Evolutionary conservation across 2,797 vertebrate species (phyloP), one percentile per base, ranked within the genome.

Genomic region (Pteronotus mesoamericanus): DNA sequence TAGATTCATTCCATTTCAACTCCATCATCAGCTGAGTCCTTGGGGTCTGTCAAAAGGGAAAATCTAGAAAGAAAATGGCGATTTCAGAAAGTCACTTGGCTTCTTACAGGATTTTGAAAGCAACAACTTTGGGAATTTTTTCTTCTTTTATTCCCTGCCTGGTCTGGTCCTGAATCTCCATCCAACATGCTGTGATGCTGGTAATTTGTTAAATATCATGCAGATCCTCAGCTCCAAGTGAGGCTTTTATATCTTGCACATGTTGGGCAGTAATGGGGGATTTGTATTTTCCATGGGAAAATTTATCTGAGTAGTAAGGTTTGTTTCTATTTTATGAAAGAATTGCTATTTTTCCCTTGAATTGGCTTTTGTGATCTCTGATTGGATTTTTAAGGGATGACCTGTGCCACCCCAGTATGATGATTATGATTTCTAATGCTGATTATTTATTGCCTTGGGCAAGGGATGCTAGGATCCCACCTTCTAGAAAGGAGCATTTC

Each of bases 231-330:
- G 94, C 95, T 82, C 93, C 96, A 94, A 97, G 88, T 91, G 97
- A 97, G 44, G 91, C 95, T 98, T 98, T 98, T 98, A 97, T 98
- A 96, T 98, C 96, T 98, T 96, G 97, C 96, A 98, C 97, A 97
- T 98, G 98, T 97, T 98, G 97, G 92, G 96, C 97, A 9, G 75
- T 98, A 98, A 98, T 98, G 98, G 98, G 97, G 97, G 96, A 98
- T 98, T 98, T 98, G 98, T 98, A 97, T 97, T 98, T 98, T 98
- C 98, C 96, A 98, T 44, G 94, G 97, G 96, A 97, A 98, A 97
- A 97, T 94, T 97, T 97, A 97, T 98, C 95, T 96, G 93, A 98
- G 97, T 97, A 95, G 97, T 95, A 88, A 98, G 95, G 85, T 96
- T 97, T 96, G 80, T 96, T 95, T 96, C 96, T 89, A 69, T 97